Base-by-base conservation (phyloP, 2,797 vertebrate species). In the Natrix natrix region DNA sequence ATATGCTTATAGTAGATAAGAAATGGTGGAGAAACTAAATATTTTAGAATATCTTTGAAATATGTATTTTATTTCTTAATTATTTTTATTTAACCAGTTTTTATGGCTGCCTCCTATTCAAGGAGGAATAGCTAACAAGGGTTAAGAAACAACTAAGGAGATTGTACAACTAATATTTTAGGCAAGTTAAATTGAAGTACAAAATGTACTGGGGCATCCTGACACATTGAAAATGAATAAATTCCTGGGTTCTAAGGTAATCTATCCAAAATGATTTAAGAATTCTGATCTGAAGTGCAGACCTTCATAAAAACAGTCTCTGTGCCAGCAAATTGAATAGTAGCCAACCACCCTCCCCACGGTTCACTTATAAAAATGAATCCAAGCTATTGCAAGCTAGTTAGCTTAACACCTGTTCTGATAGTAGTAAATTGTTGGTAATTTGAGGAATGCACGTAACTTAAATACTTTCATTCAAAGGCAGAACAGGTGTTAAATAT, bases 321-420 rank as follows among this genome's bases (percentile, higher is more conserved):
- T 32, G 22, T 24, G 26, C 24, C 26, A 37, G 55, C 20, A 56
- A 69, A 88, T 17, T 12, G 12, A n/a, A 83, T 8, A 3, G 56
- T 83, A 37, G n/a, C 28, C 20, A 92, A 74, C 0, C 2, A 1
- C 3, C 4, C 0, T 5, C 3, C 20, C 14, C 14, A 69, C 0
- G n/a, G 5, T 28, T 86, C 52, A 56, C 66, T 88, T 78, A 60
- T 37, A 60, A 92, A 69, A 78, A 13, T 69, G 69, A 20, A 54
- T 57, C 91, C 55, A 83, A 8, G 56, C 89, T 52, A 83, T 89
- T 52, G 22, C 55, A 60, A 20, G 20, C 43, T 28, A n/a, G 28
- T 89, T 89, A 83, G 56, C 28, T 22, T 92, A 74, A 74, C 87
- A 86, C 48, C 56, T 91, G 90, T 61, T 91, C 74, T 52, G 24